Conservation (phyloP, 2,888 invertebrate genomes). For the Noctua janthe region DNA sequence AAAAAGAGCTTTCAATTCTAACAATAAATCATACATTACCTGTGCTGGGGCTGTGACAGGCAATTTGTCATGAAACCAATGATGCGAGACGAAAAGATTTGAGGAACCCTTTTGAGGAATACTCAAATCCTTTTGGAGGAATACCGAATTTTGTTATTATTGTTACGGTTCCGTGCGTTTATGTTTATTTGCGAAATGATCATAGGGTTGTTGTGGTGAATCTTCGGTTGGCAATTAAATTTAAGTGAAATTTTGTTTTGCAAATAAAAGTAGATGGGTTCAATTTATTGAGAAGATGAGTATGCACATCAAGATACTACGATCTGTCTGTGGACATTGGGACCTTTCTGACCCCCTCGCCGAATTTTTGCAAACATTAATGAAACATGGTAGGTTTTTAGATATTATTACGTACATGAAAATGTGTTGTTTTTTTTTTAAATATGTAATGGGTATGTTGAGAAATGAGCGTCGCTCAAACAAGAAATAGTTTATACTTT, state of each 20-base stretch:
- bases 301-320: no score
- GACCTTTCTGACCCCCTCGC: no score
- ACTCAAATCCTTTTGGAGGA: slow-evolving; percentile 72
- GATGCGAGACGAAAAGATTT: slow-evolving; percentile 81
- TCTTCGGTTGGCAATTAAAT: slow-evolving; percentile 22
- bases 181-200: slow-evolving; percentile 63
- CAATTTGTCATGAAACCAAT: slow-evolving; percentile 87
- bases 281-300: no score
- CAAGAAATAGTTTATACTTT: no score
- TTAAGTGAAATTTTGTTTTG: slow-evolving; percentile 31
- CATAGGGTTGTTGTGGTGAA: slow-evolving; percentile 25
- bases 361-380: no score
- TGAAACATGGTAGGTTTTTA: no score
- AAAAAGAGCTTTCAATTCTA: slow-evolving; percentile 58
- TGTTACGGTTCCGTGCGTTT: slow-evolving; percentile 78
- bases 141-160: slow-evolving; percentile 80
- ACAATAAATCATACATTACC: slow-evolving; percentile 89
- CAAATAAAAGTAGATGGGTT: background rate
- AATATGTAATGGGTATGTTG: no score
- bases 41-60: slow-evolving; percentile 86
- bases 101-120: slow-evolving; percentile 74
- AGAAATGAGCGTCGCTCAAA: no score
- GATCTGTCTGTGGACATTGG: no score
- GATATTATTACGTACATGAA: no score
- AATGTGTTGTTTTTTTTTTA: no score